Evolutionary conservation across 2,888 invertebrate genomes (phyloP), one percentile per base, ranked within the genome.

Genomic region (Parasteatoda lunata): DNA sequence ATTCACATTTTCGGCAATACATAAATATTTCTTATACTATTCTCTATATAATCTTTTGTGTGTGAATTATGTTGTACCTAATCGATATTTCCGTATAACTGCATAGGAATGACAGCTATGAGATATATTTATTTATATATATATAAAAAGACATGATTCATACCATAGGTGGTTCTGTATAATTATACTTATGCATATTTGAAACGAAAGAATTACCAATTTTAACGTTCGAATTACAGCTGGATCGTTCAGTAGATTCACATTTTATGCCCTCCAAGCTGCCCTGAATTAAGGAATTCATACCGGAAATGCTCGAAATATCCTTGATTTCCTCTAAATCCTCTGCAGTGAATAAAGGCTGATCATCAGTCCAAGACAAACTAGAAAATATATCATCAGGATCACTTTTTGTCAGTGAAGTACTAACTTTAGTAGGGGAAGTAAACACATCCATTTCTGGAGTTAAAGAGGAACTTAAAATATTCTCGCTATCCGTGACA

Each of bases 271-370:
- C 71, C n/a, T 77, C 77, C 7, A 75, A 8, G 47, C 54, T 11
- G 9, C 15, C 54, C 51, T 73, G 75, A 54, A 65, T 48, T 68
- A 45, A 30, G 13, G 66, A 73, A 45, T 69, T 49, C 51, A 66
- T 13, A 9, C 77, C 73, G 72, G 72, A 84, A 45, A 72, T 77
- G 47, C 77, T 72, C n/a, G 78, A 79, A 69, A 75, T 54, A 64
- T 86, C 86, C 49, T 80, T 86, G 59, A 79, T 85, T 11, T 75
- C 76, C 48, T 81, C 86, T 45, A 86, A 68, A 68, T 86, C 86
- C 45, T 81, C 80, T 4, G 85, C 79, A 11, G 81, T 77, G 30
- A 82, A 87, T 49, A 77, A 69, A 13, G 81, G 80, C n/a, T 69
- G 69, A 15, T 82, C 77, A 68, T 81, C 86, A 68, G n/a, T 64